Base-by-base conservation (phyloP, 2,888 invertebrate species). In the Macrosiphum euphorbiae region DNA sequence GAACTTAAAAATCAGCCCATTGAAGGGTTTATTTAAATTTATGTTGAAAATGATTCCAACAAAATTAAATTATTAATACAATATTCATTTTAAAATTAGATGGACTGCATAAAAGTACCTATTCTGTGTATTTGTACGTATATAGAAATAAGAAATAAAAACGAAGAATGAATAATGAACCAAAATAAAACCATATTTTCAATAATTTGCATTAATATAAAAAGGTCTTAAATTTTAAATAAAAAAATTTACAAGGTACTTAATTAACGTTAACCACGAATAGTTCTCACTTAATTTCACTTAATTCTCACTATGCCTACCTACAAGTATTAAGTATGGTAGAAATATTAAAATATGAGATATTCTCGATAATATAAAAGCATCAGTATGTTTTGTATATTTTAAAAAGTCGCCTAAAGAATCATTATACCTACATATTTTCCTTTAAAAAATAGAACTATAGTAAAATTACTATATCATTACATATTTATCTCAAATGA, bases 1-100 rank as follows among this genome's bases (percentile, higher is more conserved):
- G 3, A 92, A 88, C 41, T 78, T 52, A 52, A 41, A 84, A 92
- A 88, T 88, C 92, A 88, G 88, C n/a, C 41, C 24, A 78, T 61
- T 50, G 88, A 92, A 92, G 78, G 88, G 67, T 92, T 92, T 92
- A 88, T 92, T 92, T 92, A 61, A 67, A 92, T 67, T 78, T 55
- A 41, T 20, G 24, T n/a, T 41, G 78, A 44, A 92, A 78, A 92
- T 78, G 11, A 87, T 47, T 87, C n/a, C 41, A 55, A 85, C 61
- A 87, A 87, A 52, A 92, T 86, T 61, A 61, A 92, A 92, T 92
- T 47, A 87, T n/a, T 78, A 47, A 24, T 55, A 91, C 47, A 86
- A 84, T 52, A 26, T 90, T 47, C 11, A n/a, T 67, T 91, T 91
- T 91, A 11, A 85, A 90, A 52, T 90, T 67, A 35, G 20, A 16